These are phyloP conservation scores for Noctuana brunneofusca DNA, from an alignment of 2,888 invertebrate species.

Conservation along the genomic window DNA sequence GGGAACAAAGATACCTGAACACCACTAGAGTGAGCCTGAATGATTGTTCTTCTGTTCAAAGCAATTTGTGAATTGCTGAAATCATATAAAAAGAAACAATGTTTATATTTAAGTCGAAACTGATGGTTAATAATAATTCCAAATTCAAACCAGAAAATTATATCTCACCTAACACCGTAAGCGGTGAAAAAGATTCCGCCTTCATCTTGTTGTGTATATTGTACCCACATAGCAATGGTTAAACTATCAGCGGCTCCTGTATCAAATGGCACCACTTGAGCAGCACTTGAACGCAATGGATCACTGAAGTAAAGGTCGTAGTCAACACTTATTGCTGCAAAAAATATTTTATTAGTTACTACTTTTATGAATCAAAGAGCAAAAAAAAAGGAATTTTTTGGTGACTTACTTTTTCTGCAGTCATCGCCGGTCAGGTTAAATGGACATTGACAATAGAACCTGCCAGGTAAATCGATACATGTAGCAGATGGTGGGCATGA, in stretches of 20 bases:
- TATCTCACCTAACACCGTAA: conserved; percentile 90
- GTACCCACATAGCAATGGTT: conserved; percentile 97
- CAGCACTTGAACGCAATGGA: conserved; percentile 93
- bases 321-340: conserved; percentile 97
- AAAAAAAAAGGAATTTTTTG: background rate
- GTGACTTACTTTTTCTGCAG: conserved; percentile 93
- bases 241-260: conserved; percentile 89
- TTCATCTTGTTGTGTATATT: conserved; percentile 95
- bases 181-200: conserved; percentile 97
- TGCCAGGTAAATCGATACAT: conserved; percentile 94
- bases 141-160: background rate
- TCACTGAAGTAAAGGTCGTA: conserved; percentile 98
- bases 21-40: conserved; percentile 96
- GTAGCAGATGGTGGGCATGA: conserved; percentile 97
- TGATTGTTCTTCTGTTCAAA: conserved; percentile 88
- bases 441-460: conserved; percentile 97
- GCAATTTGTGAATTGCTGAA: conserved; percentile 90
- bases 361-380: background rate
- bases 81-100: conserved; percentile 32
- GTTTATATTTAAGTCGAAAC: background rate
- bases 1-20: conserved; percentile 95
- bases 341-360: background rate
- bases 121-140: background rate
- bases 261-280: conserved; percentile 95
- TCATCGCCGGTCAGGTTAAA: conserved; percentile 98